Conservation (phyloP, 2,113 vertebrate species). For the Psilopsiagon aurifrons region DNA sequence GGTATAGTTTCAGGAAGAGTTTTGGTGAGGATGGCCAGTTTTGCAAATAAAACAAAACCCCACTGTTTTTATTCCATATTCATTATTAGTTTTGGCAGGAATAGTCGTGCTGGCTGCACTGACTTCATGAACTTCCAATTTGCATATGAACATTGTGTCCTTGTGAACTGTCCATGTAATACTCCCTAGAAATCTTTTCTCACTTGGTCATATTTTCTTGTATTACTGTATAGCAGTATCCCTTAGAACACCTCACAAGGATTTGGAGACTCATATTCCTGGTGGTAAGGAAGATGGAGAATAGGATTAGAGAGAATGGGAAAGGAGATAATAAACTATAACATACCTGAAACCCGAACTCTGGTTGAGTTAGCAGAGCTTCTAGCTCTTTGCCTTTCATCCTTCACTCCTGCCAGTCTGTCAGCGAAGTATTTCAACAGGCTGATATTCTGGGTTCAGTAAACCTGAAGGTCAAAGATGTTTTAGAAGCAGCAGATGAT, state of each 20-base stretch:
- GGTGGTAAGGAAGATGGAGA: background rate
- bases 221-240: background rate
- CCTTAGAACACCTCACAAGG: background rate
- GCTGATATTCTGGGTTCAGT: background rate
- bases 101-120: background rate
- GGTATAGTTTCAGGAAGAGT: background rate
- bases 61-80: background rate
- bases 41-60: background rate
- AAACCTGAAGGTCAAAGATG: background rate
- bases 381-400: background rate
- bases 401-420: background rate
- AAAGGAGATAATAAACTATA: background rate
- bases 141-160: background rate
- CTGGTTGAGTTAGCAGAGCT: background rate
- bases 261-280: background rate
- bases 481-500: background rate
- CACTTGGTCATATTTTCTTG: background rate
- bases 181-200: background rate
- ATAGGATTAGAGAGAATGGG: background rate
- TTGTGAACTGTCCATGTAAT: background rate
- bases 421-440: background rate
- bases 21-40: background rate
- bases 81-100: background rate
- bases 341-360: background rate
- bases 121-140: background rate